Conservation (phyloP, 2,113 vertebrate species). For the Sinocyclocheilus anshuiensis region DNA sequence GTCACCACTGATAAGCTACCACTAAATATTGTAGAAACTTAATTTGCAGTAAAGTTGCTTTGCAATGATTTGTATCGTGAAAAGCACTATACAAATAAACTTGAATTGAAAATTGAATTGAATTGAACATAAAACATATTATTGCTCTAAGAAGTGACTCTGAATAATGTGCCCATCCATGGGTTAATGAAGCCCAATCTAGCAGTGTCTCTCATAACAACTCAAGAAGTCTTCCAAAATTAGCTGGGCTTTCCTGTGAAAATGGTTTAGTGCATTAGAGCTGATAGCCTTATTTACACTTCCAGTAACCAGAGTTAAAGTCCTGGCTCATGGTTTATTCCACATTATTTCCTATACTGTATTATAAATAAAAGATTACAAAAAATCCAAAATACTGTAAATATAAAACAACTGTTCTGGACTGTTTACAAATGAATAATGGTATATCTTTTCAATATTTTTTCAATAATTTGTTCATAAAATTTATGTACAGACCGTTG, state of each 20-base stretch:
- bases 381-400: neutral
- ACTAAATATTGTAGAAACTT: too few relatives aligned
- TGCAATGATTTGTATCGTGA: too few relatives aligned
- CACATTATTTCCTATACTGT: too few relatives aligned
- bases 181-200: neutral
- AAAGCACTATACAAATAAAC: too few relatives aligned
- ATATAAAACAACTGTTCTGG: neutral
- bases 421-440: too few relatives aligned
- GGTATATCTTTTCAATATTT: neutral
- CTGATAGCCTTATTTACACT: neutral
- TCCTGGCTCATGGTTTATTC: too few relatives aligned
- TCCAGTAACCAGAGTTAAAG: too few relatives aligned
- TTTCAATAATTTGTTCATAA: neutral
- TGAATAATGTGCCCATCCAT: neutral
- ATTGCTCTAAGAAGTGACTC: neutral
- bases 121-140: too few relatives aligned
- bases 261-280: neutral
- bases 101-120: too few relatives aligned
- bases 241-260: neutral
- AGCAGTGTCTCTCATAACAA: neutral
- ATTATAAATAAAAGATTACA: too few relatives aligned
- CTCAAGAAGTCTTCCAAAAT: neutral
- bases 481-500: neutral
- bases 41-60: too few relatives aligned
- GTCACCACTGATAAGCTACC: too few relatives aligned